Evolutionary conservation across 2,888 invertebrate genomes (phyloP).

Genomic region (Callyntrura guangdongensis): DNA sequence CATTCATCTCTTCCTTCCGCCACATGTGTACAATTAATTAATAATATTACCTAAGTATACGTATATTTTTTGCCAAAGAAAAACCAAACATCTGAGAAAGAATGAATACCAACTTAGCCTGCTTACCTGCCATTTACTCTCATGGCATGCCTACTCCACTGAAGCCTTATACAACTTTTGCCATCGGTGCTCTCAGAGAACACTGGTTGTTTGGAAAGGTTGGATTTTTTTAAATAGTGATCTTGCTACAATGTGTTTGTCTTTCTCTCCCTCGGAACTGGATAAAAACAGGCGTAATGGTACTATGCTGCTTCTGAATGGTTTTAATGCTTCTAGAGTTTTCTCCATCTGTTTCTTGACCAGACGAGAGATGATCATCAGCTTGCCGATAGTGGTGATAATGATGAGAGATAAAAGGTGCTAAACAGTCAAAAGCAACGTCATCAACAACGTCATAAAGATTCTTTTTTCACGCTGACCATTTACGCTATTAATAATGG

Average conservation of each 20-base stretch:
- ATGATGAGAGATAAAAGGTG: conserved; percentile 73
- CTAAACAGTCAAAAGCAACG: conserved; percentile 65
- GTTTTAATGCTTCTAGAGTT: not conserved
- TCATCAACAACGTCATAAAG: conserved; percentile 3
- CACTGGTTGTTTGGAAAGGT: not conserved
- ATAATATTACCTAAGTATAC: not conserved
- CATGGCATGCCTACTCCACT: too few relatives aligned
- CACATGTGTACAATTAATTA: not conserved
- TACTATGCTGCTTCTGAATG: not conserved
- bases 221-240: not conserved
- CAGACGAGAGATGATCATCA: not conserved
- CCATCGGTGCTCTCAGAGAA: too few relatives aligned
- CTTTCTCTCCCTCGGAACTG: not conserved
- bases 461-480: conserved; percentile 28
- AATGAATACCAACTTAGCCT: not conserved
- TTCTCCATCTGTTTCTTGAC: not conserved
- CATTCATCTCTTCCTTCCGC: not conserved
- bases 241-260: too few relatives aligned
- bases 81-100: not conserved
- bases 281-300: conserved; percentile 17
- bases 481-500: conserved; percentile 8
- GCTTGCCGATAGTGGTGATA: not conserved
- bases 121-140: too few relatives aligned
- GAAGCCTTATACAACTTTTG: too few relatives aligned
- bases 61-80: conserved; percentile 22